These are phyloP conservation scores for Habrosyne pyritoides DNA, from an alignment of 2,888 invertebrate species.

Conservation along the genomic window DNA sequence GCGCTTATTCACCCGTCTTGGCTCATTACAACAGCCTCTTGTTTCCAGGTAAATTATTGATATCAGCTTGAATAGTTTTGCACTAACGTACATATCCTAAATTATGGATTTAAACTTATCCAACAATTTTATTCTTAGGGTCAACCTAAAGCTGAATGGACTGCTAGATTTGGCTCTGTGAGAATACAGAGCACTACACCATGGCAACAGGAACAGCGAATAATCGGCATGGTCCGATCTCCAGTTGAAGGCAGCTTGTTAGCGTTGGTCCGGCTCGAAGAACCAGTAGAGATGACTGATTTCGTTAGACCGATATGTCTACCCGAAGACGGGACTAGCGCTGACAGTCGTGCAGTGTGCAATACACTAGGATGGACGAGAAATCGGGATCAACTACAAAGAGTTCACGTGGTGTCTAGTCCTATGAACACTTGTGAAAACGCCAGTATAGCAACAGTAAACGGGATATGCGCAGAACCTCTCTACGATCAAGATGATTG, in stretches of 20 bases:
- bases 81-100: not conserved
- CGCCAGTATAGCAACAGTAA: conserved; percentile 91
- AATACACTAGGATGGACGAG: conserved; percentile 94
- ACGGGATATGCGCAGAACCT: conserved; percentile 92
- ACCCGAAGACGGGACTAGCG: conserved; percentile 81
- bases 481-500: conserved; percentile 91
- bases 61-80: not conserved
- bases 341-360: conserved; percentile 80
- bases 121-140: conserved; percentile 70
- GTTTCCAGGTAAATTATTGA: conserved; percentile 85
- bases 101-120: not conserved
- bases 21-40: conserved; percentile 94
- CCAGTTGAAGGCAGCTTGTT: conserved; percentile 95
- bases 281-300: conserved; percentile 89
- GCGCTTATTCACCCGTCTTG: conserved; percentile 91
- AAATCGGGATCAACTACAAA: conserved; percentile 91
- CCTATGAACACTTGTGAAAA: conserved; percentile 93
- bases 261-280: conserved; percentile 91
- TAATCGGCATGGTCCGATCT: conserved; percentile 94
- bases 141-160: conserved; percentile 94
- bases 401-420: conserved; percentile 89
- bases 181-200: conserved; percentile 91
- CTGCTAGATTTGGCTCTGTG: conserved; percentile 89
- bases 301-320: conserved; percentile 93
- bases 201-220: conserved; percentile 93